Evolutionary conservation across 2,113 vertebrate species (phyloP).

Genomic region (Seriola aureovittata): DNA sequence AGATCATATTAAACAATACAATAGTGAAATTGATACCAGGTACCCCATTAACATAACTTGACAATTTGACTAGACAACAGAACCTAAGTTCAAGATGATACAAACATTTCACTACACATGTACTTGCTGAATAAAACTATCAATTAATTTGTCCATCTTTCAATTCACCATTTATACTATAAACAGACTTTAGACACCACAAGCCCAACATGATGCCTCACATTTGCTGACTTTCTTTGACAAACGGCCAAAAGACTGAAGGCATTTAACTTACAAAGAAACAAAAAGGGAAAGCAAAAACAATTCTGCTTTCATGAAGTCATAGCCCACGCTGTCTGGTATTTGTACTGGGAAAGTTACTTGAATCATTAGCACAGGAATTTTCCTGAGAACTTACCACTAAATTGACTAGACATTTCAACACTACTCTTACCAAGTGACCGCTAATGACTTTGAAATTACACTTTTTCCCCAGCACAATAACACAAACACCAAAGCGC

Average conservation of each 20-base stretch:
- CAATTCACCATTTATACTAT: not conserved
- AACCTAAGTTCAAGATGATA: not conserved
- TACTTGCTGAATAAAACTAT: not conserved
- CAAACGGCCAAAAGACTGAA: not conserved
- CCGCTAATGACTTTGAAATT: not conserved
- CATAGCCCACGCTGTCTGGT: not conserved
- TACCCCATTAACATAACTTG: not conserved
- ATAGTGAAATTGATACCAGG: not conserved
- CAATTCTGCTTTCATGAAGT: not conserved
- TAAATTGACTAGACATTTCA: constrained; percentile 1
- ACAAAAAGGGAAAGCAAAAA: not conserved
- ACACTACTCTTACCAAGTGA: constrained; percentile 1
- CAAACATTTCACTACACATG: not conserved
- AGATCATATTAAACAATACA: not conserved
- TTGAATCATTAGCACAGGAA: not conserved
- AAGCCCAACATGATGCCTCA: not conserved
- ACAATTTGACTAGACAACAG: not conserved
- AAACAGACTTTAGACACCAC: not conserved
- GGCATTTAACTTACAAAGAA: not conserved
- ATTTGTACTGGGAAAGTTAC: constrained; percentile 5
- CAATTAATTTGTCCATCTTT: not conserved
- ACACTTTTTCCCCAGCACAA: not conserved
- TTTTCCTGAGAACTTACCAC: not conserved
- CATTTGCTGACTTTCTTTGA: not conserved
- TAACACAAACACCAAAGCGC: not conserved